phyloP scores from a whole-genome alignment of 2,797 vertebrate genomes.

The Rhinella marina region DNA sequence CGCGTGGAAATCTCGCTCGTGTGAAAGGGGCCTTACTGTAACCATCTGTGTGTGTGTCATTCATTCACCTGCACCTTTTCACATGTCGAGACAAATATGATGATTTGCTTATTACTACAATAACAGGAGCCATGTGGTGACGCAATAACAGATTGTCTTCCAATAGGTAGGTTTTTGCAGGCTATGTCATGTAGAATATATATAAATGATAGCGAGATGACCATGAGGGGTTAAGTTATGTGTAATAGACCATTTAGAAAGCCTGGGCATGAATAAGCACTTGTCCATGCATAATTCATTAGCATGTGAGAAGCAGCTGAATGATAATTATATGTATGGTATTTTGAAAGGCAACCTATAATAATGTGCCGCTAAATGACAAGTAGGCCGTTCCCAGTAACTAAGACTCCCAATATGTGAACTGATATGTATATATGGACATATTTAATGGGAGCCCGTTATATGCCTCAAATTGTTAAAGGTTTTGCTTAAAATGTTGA shows the following conservation, averaged over 20 bases:
- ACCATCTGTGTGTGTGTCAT: too few relatives aligned
- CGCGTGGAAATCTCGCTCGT: too few relatives aligned
- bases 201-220: background rate
- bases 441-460: background rate
- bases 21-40: too few relatives aligned
- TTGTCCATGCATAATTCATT: background rate
- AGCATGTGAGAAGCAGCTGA: constrained; percentile 8
- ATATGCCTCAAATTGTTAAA: background rate
- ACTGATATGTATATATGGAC: background rate
- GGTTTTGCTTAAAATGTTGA: background rate
- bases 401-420: background rate
- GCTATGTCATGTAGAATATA: background rate
- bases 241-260: background rate
- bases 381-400: background rate
- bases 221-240: background rate
- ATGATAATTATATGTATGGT: background rate
- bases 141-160: background rate
- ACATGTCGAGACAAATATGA: too few relatives aligned
- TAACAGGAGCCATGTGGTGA: background rate
- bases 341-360: background rate
- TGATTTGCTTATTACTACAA: too few relatives aligned
- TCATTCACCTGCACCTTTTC: too few relatives aligned
- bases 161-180: background rate
- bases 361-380: background rate
- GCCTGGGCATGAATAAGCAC: background rate